A percentile compares a stretch with the other conserved stretches of the same genome.
Conservation (phyloP, 2,113 vertebrate species). For the Laticauda laticaudata region DNA sequence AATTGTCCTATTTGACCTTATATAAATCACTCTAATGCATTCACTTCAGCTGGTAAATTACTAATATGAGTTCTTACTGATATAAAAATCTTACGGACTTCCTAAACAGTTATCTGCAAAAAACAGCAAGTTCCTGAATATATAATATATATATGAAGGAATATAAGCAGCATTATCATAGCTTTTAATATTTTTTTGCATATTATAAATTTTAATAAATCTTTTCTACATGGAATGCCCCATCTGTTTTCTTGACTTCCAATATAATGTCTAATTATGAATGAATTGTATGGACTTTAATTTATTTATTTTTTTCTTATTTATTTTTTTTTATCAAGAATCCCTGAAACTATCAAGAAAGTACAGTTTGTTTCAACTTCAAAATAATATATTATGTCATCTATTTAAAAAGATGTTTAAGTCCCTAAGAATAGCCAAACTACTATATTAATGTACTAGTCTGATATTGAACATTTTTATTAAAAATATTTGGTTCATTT, state of each 20-base stretch:
- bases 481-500: neutral
- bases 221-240: conserved; percentile 61
- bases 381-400: neutral
- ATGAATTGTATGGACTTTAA: conserved; percentile 48
- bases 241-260: conserved; percentile 64
- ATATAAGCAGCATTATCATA: conserved; percentile 70
- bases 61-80: conserved; percentile 55
- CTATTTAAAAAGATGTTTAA: neutral
- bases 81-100: conserved; percentile 47
- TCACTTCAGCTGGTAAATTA: conserved; percentile 58
- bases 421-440: neutral
- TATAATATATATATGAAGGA: conserved; percentile 77
- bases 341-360: conserved; percentile 22
- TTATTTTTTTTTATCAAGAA: neutral
- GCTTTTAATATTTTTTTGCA: conserved; percentile 76
- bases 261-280: conserved; percentile 62
- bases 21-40: conserved; percentile 57
- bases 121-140: conserved; percentile 67
- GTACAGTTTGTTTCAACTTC: neutral
- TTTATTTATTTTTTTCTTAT: conserved; percentile 49
- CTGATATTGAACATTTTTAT: neutral
- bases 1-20: conserved; percentile 26
- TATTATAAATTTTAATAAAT: conserved; percentile 74
- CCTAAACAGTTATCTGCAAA: conserved; percentile 66
- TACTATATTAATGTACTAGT: neutral